Percentiles rank a stretch among this genome's conserved stretches.
Evolutionary conservation across 1,140 invertebrate species (phyloP).

Genomic region (Saccostrea echinata): DNA sequence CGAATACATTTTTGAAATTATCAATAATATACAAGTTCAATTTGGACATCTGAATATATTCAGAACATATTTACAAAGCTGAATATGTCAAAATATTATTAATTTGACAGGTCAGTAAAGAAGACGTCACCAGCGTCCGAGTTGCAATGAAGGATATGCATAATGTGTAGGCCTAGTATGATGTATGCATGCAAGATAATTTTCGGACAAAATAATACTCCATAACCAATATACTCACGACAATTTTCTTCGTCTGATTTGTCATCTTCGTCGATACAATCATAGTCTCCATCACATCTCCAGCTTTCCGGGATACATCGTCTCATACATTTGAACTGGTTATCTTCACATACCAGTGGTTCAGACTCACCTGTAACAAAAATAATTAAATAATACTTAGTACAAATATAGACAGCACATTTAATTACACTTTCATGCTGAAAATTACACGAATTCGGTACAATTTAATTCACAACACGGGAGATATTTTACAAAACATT

Average conservation of each 20-base stretch:
- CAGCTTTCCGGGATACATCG: conserved; percentile 61
- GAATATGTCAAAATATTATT: no score
- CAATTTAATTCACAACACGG: background rate
- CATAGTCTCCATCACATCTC: conserved; percentile 75
- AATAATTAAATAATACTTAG: background rate
- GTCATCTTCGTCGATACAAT: conserved; percentile 75
- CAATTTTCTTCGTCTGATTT: conserved; percentile 55
- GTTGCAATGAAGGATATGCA: no score
- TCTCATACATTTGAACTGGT: conserved; percentile 22
- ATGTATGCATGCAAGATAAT: background rate
- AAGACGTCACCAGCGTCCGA: no score
- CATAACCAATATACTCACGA: conserved; percentile 48
- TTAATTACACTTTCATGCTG: background rate
- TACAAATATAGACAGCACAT: background rate
- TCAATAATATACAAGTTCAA: no score
- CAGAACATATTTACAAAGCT: no score
- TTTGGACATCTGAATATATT: no score
- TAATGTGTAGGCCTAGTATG: no score
- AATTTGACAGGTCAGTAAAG: no score
- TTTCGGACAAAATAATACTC: background rate
- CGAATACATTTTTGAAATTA: background rate
- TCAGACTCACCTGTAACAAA: background rate
- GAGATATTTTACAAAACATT: conserved; percentile 12
- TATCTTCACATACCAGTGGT: background rate
- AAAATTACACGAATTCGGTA: background rate